Base-by-base conservation (phyloP, 1,140 invertebrate genomes). In the Drosophila rufa region DNA sequence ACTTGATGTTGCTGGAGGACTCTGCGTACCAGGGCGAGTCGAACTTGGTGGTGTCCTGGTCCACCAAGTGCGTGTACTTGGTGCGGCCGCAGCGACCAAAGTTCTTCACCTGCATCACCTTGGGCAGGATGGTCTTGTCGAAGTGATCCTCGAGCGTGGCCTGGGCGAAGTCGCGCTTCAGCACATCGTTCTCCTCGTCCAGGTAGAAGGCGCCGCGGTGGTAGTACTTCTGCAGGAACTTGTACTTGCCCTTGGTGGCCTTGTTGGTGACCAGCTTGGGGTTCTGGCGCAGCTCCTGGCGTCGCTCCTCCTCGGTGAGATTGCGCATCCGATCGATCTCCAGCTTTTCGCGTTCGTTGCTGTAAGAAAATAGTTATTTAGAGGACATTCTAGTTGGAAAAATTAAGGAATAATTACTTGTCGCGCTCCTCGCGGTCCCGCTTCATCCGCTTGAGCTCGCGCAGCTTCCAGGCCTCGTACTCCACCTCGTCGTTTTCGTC, bases 31-130 rank as follows among this genome's bases (percentile, higher is more conserved):
- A 99, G 1, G 98, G 97, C 0, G 98, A 98, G 92, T 99, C 98
- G 92, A 99, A 99, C 79, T 98, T 96, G 0, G 99, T 99, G 0
- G 99, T 99, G 92, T 99, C 99, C 94, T 99, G 99, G 93, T 99
- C 99, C 0, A 99, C 98, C 84, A 99, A 94, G 94, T 99, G 99
- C 5, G 99, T 99, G 93, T 99, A 99, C 92, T 99, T 99, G 0
- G 99, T 99, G 57, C 99, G 95, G 22, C 99, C 99, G 69, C 99
- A 99, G 15, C 99, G 95, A 17, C 99, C 99, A 94, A 99, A 99
- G 94, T 99, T 99, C 93, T 99, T 99, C 1, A 99, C 99, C 95
- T 99, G 99, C 99, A 99, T 99, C 69, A 99, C 99, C 95, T 99
- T 99, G 6, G 99, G 99, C 59, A 99, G 92, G 77, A 99, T 97